phyloP scores from a whole-genome alignment of 2,888 invertebrate genomes.

The Polymixis lichenea region DNA sequence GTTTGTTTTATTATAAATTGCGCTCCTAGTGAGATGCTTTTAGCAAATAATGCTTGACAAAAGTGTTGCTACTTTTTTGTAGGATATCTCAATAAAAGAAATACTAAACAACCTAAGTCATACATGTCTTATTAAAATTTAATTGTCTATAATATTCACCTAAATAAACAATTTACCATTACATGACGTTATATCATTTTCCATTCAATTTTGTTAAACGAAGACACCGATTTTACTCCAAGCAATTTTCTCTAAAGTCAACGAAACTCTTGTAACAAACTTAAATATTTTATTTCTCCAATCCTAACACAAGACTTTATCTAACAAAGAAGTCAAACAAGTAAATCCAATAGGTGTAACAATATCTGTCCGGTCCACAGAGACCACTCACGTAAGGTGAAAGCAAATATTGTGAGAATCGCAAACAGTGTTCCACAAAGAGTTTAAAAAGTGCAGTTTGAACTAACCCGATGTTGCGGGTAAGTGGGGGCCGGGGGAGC shows the following conservation, averaged over 20 bases:
- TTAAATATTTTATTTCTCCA: slow-evolving; percentile 58
- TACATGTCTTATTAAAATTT: background rate
- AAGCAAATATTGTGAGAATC: slow-evolving; percentile 67
- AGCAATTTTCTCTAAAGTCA: slow-evolving; percentile 23
- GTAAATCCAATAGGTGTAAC: slow-evolving; percentile 68
- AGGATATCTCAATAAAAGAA: background rate
- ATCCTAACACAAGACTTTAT: slow-evolving; percentile 56
- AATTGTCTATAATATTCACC: background rate
- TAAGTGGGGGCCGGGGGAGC: slow-evolving; percentile 36
- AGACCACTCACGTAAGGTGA: slow-evolving; percentile 69
- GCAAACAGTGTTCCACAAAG: slow-evolving; percentile 59
- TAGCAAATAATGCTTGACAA: slow-evolving; percentile 8
- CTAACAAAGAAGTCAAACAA: slow-evolving; percentile 61
- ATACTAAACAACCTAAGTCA: background rate
- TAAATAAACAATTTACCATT: background rate
- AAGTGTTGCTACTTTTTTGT: slow-evolving; percentile 10
- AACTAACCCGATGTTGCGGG: slow-evolving; percentile 49
- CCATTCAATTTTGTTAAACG: background rate
- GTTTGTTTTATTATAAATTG: slow-evolving; percentile 9
- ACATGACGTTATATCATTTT: background rate
- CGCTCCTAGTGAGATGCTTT: slow-evolving; percentile 17
- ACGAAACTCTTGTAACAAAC: slow-evolving; percentile 41
- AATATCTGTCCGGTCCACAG: slow-evolving; percentile 67
- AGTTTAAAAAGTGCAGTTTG: slow-evolving; percentile 67
- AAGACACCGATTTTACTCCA: background rate